A percentile compares a stretch with the other conserved stretches of the same genome.
Evolutionary conservation across 2,797 vertebrate genomes (phyloP).

Genomic region (Darevskia nairensis): DNA sequence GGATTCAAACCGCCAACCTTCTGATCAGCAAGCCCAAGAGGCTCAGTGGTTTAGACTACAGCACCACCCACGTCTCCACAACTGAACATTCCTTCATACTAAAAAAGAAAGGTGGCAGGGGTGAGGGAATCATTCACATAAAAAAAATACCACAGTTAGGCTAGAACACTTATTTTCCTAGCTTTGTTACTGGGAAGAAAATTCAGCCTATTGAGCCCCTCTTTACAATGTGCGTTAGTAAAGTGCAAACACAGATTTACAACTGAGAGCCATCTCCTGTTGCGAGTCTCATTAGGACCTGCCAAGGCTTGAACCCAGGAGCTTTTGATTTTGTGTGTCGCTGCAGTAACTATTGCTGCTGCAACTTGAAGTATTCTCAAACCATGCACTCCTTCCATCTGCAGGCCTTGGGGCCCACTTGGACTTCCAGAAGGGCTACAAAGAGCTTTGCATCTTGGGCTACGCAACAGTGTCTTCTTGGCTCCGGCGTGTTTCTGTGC

Average conservation of each 20-base stretch:
- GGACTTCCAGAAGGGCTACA: not conserved
- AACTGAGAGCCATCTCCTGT: not conserved
- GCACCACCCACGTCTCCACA: too few relatives aligned
- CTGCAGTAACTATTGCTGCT: not conserved
- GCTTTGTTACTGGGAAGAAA: not conserved
- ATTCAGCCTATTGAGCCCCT: not conserved
- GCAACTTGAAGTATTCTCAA: not conserved
- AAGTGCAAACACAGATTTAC: not conserved
- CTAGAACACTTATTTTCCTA: too few relatives aligned
- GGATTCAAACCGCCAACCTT: too few relatives aligned
- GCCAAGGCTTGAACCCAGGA: not conserved
- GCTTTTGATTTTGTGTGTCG: not conserved
- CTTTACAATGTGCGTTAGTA: not conserved
- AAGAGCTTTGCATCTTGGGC: not conserved
- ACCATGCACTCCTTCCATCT: not conserved
- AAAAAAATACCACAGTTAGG: too few relatives aligned
- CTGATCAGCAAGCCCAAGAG: too few relatives aligned
- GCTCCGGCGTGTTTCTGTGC: not conserved
- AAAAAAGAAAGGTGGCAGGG: too few relatives aligned
- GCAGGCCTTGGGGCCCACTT: not conserved
- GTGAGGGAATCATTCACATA: too few relatives aligned
- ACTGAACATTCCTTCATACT: not conserved
- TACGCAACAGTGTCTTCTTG: not conserved
- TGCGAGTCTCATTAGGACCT: not conserved
- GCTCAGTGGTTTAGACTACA: too few relatives aligned